Evolutionary conservation across 2,888 invertebrate genomes (phyloP).

Genomic region (Eupithecia abbreviata): DNA sequence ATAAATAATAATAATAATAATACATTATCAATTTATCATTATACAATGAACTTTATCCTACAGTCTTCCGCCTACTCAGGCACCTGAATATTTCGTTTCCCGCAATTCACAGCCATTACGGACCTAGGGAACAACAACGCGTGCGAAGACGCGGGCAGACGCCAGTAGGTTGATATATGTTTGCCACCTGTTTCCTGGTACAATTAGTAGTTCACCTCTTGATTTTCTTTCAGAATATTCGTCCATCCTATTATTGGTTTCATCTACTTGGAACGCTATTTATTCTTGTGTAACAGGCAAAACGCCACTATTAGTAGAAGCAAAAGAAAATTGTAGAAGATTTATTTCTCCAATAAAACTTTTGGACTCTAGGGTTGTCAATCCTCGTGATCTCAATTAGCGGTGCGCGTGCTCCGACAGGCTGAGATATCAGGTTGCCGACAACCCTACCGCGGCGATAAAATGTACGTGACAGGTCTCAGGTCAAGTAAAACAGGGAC

Average conservation of each 20-base stretch:
- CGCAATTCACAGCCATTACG: neutral
- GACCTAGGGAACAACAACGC: too few species aligned
- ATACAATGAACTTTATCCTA: too few species aligned
- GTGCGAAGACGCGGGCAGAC: too few species aligned
- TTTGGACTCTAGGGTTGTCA: slow-evolving; percentile 54
- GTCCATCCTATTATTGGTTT: too few species aligned
- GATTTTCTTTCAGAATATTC: neutral
- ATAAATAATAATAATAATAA: too few species aligned
- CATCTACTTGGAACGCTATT: neutral
- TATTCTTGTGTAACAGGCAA: neutral
- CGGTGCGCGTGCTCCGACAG: slow-evolving; percentile 57
- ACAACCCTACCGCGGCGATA: slow-evolving; percentile 53
- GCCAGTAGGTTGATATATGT: too few species aligned
- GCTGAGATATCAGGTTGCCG: slow-evolving; percentile 45
- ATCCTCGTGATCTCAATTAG: slow-evolving; percentile 61
- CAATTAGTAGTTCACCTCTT: neutral
- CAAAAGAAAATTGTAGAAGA: neutral
- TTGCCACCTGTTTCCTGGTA: too few species aligned
- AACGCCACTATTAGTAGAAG: neutral
- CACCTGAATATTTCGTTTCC: neutral
- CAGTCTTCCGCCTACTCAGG: neutral
- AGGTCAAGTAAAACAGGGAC: slow-evolving; percentile 41
- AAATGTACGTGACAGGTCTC: slow-evolving; percentile 52
- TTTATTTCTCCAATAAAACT: neutral
- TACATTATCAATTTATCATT: too few species aligned